These are phyloP conservation scores for Hyphantria cunea DNA, from an alignment of 1,140 invertebrate genomes.

Conservation along the genomic window DNA sequence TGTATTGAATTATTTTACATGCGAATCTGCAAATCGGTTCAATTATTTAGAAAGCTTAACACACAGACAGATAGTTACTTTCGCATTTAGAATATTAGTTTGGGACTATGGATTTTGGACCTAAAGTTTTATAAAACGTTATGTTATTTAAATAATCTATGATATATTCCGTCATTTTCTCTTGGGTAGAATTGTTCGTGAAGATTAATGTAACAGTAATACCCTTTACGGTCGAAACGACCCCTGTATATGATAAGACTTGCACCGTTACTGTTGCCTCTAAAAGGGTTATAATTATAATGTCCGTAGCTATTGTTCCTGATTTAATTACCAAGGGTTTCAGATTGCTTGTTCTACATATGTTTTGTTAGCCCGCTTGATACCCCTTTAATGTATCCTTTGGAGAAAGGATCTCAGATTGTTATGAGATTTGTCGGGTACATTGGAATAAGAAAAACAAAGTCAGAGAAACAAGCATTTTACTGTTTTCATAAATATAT, in stretches of 20 bases:
- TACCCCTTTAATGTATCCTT: background rate
- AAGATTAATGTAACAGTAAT: conserved; percentile 4
- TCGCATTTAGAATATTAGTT: no score
- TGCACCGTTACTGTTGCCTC: background rate
- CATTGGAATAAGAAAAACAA: no score
- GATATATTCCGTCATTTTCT: background rate
- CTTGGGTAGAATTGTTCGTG: background rate
- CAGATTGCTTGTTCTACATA: conserved; percentile 1
- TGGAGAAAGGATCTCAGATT: background rate
- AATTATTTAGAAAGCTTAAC: no score
- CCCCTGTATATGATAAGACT: conserved; percentile 5
- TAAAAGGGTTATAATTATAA: conserved; percentile 19
- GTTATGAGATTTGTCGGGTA: background rate
- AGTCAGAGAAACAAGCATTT: no score
- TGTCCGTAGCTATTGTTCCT: conserved; percentile 8
- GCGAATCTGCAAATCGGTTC: no score
- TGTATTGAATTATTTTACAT: no score
- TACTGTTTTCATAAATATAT: no score
- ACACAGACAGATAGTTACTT: no score
- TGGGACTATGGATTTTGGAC: no score
- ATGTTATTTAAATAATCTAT: background rate
- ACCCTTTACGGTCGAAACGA: conserved; percentile 1
- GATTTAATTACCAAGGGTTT: conserved; percentile 12
- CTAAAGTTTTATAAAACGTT: no score
- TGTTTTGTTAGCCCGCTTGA: conserved; percentile 1